A percentile compares a stretch with the other conserved stretches of the same genome.
Conservation (phyloP, 1,140 invertebrate species). For the Caenorhabditis brenneri region DNA sequence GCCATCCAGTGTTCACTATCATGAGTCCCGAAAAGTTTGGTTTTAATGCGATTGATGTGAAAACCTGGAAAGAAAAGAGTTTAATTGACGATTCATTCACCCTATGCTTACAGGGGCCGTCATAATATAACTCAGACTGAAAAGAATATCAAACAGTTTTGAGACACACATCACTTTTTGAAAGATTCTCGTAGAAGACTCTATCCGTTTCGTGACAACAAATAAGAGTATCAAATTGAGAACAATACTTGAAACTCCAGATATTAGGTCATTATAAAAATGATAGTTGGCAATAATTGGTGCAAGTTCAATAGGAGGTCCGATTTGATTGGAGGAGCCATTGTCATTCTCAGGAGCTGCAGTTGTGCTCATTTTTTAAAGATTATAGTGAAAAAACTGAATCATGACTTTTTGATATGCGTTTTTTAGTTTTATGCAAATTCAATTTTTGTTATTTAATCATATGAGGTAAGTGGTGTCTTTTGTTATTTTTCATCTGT, state of each 20-base stretch:
- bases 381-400: too few species aligned
- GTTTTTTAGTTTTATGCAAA: too few species aligned
- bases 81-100: neutral
- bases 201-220: neutral
- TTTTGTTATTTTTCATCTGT: too few species aligned
- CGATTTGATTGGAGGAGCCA: neutral
- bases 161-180: neutral
- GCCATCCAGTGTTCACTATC: constrained; percentile 26
- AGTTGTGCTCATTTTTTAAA: neutral
- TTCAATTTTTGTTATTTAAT: too few species aligned
- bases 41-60: neutral
- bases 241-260: neutral
- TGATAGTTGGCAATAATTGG: neutral
- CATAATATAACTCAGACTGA: neutral
- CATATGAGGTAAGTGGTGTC: too few species aligned
- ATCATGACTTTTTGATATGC: neutral
- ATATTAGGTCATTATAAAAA: neutral
- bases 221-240: neutral
- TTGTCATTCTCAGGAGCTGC: neutral
- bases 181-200: neutral
- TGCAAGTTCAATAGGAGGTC: neutral
- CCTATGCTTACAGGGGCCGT: neutral
- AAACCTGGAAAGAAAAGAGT: neutral
- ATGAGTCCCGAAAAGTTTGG: neutral
- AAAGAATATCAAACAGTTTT: neutral